Conservation (phyloP, 2,797 vertebrate species). For the Sebastes miniatus region DNA sequence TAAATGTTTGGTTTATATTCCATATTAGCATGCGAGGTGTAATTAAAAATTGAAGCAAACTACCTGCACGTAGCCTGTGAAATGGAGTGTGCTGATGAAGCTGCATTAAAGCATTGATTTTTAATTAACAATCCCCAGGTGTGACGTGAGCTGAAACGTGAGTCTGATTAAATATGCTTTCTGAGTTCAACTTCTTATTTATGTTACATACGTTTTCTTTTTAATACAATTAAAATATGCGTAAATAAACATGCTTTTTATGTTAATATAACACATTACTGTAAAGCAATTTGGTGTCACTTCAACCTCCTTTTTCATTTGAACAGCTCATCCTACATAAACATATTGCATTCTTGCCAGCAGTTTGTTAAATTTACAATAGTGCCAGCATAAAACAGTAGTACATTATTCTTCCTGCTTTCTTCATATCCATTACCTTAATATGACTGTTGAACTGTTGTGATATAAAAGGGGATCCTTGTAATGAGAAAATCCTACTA, state of each 20-base stretch:
- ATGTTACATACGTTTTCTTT: neutral
- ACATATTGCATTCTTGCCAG: conserved; percentile 3
- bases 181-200: conserved; percentile 22
- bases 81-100: conserved; percentile 71
- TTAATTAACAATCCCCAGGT: conserved; percentile 73
- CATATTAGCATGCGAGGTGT: conserved; percentile 95
- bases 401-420: conserved; percentile 22
- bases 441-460: conserved; percentile 32
- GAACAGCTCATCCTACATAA: neutral
- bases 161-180: conserved; percentile 68
- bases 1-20: conserved; percentile 95
- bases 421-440: conserved; percentile 31
- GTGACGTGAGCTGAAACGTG: conserved; percentile 72
- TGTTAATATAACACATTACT: neutral
- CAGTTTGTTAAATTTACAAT: conserved; percentile 27
- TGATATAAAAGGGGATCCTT: conserved; percentile 30
- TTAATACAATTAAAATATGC: neutral
- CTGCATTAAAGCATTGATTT: conserved; percentile 69
- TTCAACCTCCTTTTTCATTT: conserved; percentile 7
- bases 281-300: neutral
- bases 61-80: conserved; percentile 61
- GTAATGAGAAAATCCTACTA: conserved; percentile 45
- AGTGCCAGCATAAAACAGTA: conserved; percentile 17
- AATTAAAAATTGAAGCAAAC: conserved; percentile 89
- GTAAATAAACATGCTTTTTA: conserved; percentile 54